Base-by-base conservation (phyloP, 2,888 invertebrate species). In the Serrognathus titanus region DNA sequence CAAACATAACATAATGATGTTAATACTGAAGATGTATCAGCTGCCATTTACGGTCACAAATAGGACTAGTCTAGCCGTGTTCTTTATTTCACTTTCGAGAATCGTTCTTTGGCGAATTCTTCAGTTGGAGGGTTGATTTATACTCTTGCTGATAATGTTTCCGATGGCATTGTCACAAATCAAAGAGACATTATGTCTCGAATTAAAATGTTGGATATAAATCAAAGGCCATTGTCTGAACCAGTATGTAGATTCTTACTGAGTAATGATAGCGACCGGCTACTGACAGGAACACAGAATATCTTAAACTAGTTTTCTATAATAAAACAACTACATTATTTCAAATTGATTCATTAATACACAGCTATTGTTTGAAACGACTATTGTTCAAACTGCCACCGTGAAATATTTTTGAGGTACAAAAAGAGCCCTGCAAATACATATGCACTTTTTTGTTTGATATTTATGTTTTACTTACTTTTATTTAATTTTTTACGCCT, bases 171-270 rank as follows among this genome's bases (percentile, higher is more conserved):
- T 71, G 73, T 75, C 75, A 75, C 76, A 76, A 77, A 76, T 76
- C 76, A 76, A 75, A 73, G 72, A 69, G 77, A 76, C 77, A 76
- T 77, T 77, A 77, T 75, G 76, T 76, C 76, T 62, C 63, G 74
- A 75, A 75, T 75, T 75, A 75, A 77, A 76, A 75, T 74, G 75
- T 74, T 73, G 63, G 56, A 64, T 68, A 70, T 77, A 77, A 76
- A 77, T 77, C 77, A 76, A 71, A 68, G 68, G 68, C 72, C 70
- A 76, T 76, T 77, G 76, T 76, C 74, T 75, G 71, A 65, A 71
- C 75, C 73, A 71, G 75, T 76, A 76, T 76, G 75, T 73, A 75
- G 75, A 76, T 75, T 70, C 67, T 61, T 64, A 63, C 67, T 71
- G 73, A 72, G 70, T 70, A 71, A 72, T 72, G 72, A 70, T 65